Percentiles rank a stretch among this genome's conserved stretches.
These are phyloP conservation scores for Brevimyrus niger DNA, from an alignment of 2,113 vertebrate genomes.

Conservation along the genomic window DNA sequence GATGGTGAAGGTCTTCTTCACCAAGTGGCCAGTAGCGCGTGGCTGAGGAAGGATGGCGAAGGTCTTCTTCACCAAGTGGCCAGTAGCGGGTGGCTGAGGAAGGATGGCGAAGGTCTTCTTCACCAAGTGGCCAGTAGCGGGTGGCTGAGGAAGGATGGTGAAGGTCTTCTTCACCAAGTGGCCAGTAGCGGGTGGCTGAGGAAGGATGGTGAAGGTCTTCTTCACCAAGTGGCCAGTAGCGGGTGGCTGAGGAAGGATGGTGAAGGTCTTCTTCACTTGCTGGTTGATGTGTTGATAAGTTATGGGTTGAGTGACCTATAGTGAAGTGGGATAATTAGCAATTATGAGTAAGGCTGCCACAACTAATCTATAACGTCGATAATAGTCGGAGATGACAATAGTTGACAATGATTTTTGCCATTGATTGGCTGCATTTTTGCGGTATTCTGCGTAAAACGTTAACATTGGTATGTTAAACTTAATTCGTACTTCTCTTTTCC, in stretches of 20 bases:
- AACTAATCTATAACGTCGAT: not conserved
- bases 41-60: not conserved
- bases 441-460: not conserved
- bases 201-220: not conserved
- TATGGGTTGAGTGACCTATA: not conserved
- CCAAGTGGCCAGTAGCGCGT: not conserved
- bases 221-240: not conserved
- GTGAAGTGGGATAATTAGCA: not conserved
- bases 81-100: not conserved
- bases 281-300: not conserved
- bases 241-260: not conserved
- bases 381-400: not conserved
- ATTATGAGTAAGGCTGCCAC: not conserved
- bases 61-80: not conserved
- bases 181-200: not conserved
- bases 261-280: not conserved
- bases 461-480: not conserved
- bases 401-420: not conserved
- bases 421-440: not conserved
- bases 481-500: not conserved
- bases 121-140: not conserved
- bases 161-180: not conserved
- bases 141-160: not conserved
- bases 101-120: not conserved
- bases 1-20: not conserved